phyloP scores from a whole-genome alignment of 2,797 vertebrate genomes.

The Helicolenus hilgendorfi region DNA sequence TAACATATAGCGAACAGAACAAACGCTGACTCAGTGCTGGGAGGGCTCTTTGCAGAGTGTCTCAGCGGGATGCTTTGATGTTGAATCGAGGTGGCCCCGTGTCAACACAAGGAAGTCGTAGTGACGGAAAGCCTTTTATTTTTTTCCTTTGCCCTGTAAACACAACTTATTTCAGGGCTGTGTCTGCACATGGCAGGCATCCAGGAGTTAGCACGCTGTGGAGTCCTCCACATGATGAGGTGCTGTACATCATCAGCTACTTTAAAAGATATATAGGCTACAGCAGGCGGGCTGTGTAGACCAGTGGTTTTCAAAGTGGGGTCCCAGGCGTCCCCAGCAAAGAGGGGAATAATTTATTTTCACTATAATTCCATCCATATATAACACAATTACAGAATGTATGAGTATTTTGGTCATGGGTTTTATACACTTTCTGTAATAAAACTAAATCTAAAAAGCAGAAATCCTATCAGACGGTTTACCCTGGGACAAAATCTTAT shows the following conservation, averaged over 20 bases:
- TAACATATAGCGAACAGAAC: slow-evolving; percentile 21
- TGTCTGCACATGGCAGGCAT: background rate
- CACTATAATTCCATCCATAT: no score
- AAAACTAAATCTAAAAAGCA: no score
- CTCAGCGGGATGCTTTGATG: slow-evolving; percentile 37
- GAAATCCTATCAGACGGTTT: no score
- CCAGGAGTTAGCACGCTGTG: background rate
- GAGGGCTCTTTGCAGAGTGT: slow-evolving; percentile 18
- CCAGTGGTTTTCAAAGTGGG: no score
- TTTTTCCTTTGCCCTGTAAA: slow-evolving; percentile 39
- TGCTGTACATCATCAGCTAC: background rate
- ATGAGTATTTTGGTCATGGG: no score
- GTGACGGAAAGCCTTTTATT: slow-evolving; percentile 24
- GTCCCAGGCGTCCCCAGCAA: no score
- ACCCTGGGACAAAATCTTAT: no score
- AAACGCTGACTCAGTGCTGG: slow-evolving; percentile 43
- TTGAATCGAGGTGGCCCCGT: slow-evolving; percentile 30
- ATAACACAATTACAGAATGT: no score
- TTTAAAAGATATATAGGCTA: background rate
- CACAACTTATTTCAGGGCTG: slow-evolving; percentile 2
- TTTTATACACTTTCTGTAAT: no score
- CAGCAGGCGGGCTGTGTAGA: background rate
- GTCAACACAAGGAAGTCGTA: slow-evolving; percentile 42
- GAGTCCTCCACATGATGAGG: background rate
- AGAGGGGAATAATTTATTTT: no score